phyloP scores from a whole-genome alignment of 2,888 invertebrate species.

The Mechanitis messenoides region DNA sequence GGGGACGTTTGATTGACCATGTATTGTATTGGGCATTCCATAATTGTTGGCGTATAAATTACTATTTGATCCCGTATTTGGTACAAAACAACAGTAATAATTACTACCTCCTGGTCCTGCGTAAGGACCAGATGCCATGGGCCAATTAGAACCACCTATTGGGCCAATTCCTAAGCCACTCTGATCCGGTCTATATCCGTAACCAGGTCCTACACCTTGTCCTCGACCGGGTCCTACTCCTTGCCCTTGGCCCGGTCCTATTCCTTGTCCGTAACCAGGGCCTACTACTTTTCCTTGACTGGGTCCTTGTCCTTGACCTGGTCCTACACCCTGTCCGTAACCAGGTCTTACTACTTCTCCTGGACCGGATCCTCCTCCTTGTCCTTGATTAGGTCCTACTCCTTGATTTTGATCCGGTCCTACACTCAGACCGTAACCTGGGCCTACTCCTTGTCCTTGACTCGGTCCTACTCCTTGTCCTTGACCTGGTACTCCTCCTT shows the following conservation, averaged over 20 bases:
- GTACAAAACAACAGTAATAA: constrained; percentile 31
- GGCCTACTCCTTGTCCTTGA: constrained; percentile 43
- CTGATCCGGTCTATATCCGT: no score
- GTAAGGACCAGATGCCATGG: constrained; percentile 28
- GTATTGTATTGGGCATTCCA: constrained; percentile 14
- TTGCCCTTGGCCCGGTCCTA: constrained; percentile 37
- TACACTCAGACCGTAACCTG: neutral
- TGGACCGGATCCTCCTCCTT: constrained; percentile 45
- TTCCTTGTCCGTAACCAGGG: constrained; percentile 45
- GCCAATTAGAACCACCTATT: constrained; percentile 22
- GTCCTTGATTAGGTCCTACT: constrained; percentile 48
- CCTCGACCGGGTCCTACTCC: neutral
- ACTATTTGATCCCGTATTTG: constrained; percentile 20
- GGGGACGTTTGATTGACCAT: constrained; percentile 10
- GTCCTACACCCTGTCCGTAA: constrained; percentile 61
- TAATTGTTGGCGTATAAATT: constrained; percentile 14
- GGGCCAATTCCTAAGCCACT: no score
- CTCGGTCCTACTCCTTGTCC: neutral
- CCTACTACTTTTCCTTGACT: constrained; percentile 42
- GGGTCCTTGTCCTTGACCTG: constrained; percentile 40
- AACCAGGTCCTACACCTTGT: constrained; percentile 29
- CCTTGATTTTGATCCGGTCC: constrained; percentile 27
- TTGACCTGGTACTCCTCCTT: constrained; percentile 41
- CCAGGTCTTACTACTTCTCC: constrained; percentile 47
- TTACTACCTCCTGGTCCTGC: constrained; percentile 28